phyloP scores from a whole-genome alignment of 1,140 invertebrate genomes.

The Drosophila virilis region DNA sequence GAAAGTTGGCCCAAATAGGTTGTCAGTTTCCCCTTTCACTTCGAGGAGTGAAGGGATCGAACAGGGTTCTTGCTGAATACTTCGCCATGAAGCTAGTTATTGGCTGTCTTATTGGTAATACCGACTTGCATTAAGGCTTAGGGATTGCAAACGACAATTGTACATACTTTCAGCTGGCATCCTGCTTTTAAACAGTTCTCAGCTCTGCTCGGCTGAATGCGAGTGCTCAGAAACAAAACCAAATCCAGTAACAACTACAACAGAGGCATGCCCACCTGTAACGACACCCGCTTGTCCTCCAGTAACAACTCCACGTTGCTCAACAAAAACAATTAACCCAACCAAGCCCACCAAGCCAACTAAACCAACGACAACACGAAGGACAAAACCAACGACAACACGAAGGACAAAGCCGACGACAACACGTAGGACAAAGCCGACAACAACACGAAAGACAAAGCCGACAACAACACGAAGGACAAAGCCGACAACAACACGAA shows the following conservation, averaged over 20 bases:
- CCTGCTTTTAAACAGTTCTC: constrained; percentile 9
- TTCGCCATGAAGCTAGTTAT: constrained; percentile 7
- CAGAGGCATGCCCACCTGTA: neutral
- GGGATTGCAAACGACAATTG: neutral
- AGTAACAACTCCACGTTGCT: neutral
- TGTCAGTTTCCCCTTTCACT: constrained; percentile 2
- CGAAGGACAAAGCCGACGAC: neutral
- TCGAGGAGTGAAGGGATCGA: neutral
- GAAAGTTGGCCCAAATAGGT: neutral
- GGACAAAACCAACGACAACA: neutral
- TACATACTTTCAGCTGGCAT: constrained; percentile 10
- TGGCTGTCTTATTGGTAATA: constrained; percentile 29
- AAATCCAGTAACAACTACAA: neutral
- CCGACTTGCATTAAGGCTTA: too few relatives aligned
- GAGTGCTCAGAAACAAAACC: neutral
- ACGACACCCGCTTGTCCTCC: neutral
- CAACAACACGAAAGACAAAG: neutral
- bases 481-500: neutral
- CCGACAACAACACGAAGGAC: neutral
- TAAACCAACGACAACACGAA: neutral
- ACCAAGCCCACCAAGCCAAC: neutral
- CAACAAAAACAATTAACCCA: neutral
- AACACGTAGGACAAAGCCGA: neutral
- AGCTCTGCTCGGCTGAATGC: constrained; percentile 3
- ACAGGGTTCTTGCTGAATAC: neutral